Base-by-base conservation (phyloP, 2,888 invertebrate genomes). In the Stomorhina lunata region DNA sequence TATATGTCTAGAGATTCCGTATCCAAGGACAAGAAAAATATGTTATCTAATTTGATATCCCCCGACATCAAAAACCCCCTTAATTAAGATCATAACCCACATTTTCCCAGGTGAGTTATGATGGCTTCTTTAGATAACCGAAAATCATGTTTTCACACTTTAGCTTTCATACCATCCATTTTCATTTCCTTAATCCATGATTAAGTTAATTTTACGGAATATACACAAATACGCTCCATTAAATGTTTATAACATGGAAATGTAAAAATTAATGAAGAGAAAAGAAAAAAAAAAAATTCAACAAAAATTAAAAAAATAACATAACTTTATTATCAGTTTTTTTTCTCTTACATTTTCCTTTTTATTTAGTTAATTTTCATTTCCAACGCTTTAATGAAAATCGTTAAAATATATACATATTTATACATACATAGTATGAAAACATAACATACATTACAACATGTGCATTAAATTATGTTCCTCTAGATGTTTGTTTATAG, bases 261-360 rank as follows among this genome's bases (percentile, higher is more conserved):
- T 27, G 27, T 17, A 34, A 55, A n/a, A n/a, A n/a, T n/a, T n/a
- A n/a, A n/a, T n/a, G n/a, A n/a, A 12, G 12, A 53, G 20, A 37
- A 68, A 78, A 50, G 10, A n/a, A 63, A 61, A 29, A 68, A 43
- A 76, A 88, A 87, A 88, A 88, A 88, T 88, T 88, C 87, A 88
- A 88, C 86, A 87, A 88, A 89, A 89, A 88, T 88, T 88, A 87
- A n/a, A n/a, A n/a, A n/a, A n/a, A 88, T 89, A 89, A 88, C 86
- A 88, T 87, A 87, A 88, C 88, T 88, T 84, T 84, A 81, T 81
- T 84, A 82, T 80, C 68, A 40, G n/a, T 65, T 72, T 77, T 72
- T 81, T 22, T 73, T n/a, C n/a, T n/a, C n/a, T 59, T 43, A 34
- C 75, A 29, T 80, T 65, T 37, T 79, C 48, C 50, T 43, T 53